Conservation (phyloP, 2,888 invertebrate genomes). For the Neoitamus cyanurus region DNA sequence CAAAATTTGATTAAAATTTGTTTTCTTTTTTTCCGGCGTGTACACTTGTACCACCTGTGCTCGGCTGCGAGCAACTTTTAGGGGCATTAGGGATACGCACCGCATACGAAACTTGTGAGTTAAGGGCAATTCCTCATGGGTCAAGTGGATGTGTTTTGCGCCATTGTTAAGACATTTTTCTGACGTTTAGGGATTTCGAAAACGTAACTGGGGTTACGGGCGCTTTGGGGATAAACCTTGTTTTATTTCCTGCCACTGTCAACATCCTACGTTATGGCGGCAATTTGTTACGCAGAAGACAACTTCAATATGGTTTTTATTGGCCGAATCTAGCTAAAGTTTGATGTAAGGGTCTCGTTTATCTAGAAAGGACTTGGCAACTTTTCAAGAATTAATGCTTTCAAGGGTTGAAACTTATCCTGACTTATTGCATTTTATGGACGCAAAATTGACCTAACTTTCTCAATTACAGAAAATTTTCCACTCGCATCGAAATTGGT, state of each 20-base stretch:
- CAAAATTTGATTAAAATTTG: slow-evolving; percentile 49
- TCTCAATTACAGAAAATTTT: background rate
- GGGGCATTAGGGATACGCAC: slow-evolving; percentile 40
- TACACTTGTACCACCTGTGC: slow-evolving; percentile 37
- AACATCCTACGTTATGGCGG: background rate
- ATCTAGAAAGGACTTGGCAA: background rate
- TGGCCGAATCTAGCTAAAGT: background rate
- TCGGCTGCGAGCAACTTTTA: slow-evolving; percentile 16
- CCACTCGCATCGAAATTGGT: no score
- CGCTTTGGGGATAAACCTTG: background rate
- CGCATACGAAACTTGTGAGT: slow-evolving; percentile 34
- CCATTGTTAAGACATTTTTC: slow-evolving; percentile 38
- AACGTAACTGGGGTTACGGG: slow-evolving; percentile 6
- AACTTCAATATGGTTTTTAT: slow-evolving; percentile 31
- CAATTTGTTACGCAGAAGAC: background rate
- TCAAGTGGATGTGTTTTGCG: slow-evolving; percentile 35
- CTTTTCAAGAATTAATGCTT: background rate
- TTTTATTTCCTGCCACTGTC: slow-evolving; percentile 36
- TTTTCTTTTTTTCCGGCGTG: slow-evolving; percentile 20
- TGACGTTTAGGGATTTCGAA: slow-evolving; percentile 31
- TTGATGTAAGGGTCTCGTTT: slow-evolving; percentile 5
- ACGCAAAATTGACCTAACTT: background rate
- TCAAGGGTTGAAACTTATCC: background rate
- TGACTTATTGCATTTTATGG: background rate
- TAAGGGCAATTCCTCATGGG: slow-evolving; percentile 34